Evolutionary conservation across 2,113 vertebrate genomes (phyloP), one percentile per base, ranked within the genome.

Genomic region (Anser cygnoides): DNA sequence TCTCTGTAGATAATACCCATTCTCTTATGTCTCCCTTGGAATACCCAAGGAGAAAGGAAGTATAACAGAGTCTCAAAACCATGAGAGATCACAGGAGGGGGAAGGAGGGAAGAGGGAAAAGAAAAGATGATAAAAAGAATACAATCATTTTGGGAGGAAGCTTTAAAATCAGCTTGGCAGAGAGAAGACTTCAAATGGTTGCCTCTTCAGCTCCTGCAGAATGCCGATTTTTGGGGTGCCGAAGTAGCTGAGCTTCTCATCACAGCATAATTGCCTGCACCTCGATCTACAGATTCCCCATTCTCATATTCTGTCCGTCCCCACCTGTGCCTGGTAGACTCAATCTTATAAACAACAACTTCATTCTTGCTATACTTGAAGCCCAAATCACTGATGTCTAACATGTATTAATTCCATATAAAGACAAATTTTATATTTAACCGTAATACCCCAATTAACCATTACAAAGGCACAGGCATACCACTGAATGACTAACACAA

Each of bases 151-250:
- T 65, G 20, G 16, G 58, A 63, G 35, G 57, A 33, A 71, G 72
- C 67, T 95, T 95, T 50, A 74, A 93, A 95, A 90, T 87, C 74
- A 83, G n/a, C 28, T 88, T 92, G 59, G 71, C 67, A 86, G 72
- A 55, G 29, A 87, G 61, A 87, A 39, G 79, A 83, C 72, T 93
- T 95, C 76, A 90, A 91, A 84, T 29, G 15, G 25, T 75, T 90
- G 22, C 12, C 20, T 71, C 61, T 59, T 46, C 55, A 55, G 63
- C 11, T 54, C 39, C 63, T 33, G 13, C 44, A 94, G 44, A 86
- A 95, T 37, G 52, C 19, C 58, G 91, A 72, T 46, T 55, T 20
- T n/a, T 65, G 28, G 16, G 28, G 44, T n/a, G 41, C n/a, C 73
- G 11, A 52, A 92, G 90, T 15, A 43, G n/a, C 50, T 26, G 54